Base-by-base conservation (phyloP, 2,888 invertebrate species). In the Lomographa bimaculata region DNA sequence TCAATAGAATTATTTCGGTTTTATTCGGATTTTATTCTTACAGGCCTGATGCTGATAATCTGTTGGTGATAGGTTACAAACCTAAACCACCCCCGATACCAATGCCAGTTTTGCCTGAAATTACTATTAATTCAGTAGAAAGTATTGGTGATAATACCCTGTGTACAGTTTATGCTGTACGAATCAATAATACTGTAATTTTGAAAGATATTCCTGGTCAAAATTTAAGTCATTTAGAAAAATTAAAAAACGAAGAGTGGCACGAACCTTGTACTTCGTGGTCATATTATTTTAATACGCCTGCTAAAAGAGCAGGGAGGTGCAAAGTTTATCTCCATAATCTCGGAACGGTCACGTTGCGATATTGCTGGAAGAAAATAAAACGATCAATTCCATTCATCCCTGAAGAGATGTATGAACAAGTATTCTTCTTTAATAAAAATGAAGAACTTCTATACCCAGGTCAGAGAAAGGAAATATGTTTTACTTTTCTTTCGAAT, bases 341-440 rank as follows among this genome's bases (percentile, higher is more conserved):
- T 52, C 71, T 85, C 3, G 91, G 91, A n/a, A 89, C 86, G 5
- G 78, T 80, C 0, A 62, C 82, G 2, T 54, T 91, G 5, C 67
- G 77, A 38, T 90, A 90, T 57, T 82, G 83, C 36, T 91, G 91
- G 91, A 82, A 80, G 44, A 79, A 70, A 60, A 55, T 85, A 6
- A 77, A 68, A 42, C 65, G 60, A 25, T 44, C 68, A 0, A 65
- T 82, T 14, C 71, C 69, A 1, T 70, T 71, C 17, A 72, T 83
- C 50, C 72, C 78, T 2, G 78, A 79, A 39, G 70, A 68, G 23
- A 52, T 48, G 16, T 66, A 60, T 34, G 76, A 70, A 21, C 87
- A 80, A 60, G 76, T 77, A 0, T 92, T 92, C 57, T 91, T 81
- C 59, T 92, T 92, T 43, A 85, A 91, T 39, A 92, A 91, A 67